These are phyloP conservation scores for Astyanax mexicanus DNA, from an alignment of 2,797 vertebrate species.

Conservation along the genomic window DNA sequence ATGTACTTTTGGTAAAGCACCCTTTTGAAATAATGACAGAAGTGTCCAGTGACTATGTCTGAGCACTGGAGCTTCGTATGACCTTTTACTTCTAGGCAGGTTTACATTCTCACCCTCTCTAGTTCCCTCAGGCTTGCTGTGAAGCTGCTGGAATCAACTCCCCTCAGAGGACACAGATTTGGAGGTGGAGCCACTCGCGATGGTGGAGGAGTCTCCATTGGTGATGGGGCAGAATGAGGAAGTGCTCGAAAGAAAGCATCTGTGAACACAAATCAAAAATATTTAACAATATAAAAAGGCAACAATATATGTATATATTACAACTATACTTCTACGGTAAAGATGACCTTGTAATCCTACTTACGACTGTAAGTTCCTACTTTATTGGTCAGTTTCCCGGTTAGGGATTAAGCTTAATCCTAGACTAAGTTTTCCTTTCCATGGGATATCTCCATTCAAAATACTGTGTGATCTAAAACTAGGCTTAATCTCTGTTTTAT, in stretches of 20 bases:
- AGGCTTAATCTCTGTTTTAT: too few relatives aligned
- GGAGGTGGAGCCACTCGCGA: conserved; percentile 71
- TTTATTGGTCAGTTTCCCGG: too few relatives aligned
- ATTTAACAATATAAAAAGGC: conserved; percentile 2
- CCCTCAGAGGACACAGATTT: conserved; percentile 85
- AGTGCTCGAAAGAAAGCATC: conserved; percentile 82
- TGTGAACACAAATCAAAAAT: conserved; percentile 50
- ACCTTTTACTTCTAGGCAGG: neutral
- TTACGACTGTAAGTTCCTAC: too few relatives aligned
- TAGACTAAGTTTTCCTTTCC: too few relatives aligned
- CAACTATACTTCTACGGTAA: neutral
- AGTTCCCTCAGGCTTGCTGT: conserved; percentile 93
- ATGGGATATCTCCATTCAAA: too few relatives aligned
- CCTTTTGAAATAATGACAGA: too few relatives aligned
- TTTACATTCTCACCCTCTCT: conserved; percentile 85
- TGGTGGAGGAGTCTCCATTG: conserved; percentile 70
- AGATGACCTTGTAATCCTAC: neutral
- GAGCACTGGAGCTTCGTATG: too few relatives aligned
- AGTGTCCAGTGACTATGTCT: too few relatives aligned
- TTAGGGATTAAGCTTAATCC: too few relatives aligned
- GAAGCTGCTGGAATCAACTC: conserved; percentile 92
- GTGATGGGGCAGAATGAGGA: conserved; percentile 70
- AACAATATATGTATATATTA: too few relatives aligned
- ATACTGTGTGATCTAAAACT: too few relatives aligned
- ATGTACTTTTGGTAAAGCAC: too few relatives aligned